Evolutionary conservation across 2,113 vertebrate species (phyloP).

Genomic region (Atherinomorus stipes): DNA sequence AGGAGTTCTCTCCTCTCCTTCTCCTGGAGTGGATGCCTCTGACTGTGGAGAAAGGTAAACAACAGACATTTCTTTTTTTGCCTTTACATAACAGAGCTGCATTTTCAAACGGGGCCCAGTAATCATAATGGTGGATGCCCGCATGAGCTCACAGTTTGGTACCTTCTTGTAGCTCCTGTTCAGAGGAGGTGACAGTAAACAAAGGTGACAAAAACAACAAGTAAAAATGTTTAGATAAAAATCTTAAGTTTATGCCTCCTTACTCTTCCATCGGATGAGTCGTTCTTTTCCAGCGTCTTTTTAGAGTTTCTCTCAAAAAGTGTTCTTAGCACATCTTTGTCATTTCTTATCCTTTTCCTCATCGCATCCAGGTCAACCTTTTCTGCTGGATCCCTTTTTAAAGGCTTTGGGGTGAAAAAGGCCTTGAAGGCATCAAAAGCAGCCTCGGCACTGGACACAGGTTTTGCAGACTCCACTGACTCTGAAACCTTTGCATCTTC

Average conservation of each 20-base stretch:
- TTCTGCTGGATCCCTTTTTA: constrained; percentile 86
- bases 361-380: constrained; percentile 85
- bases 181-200: not conserved
- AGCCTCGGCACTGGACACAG: constrained; percentile 83
- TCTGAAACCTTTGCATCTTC: constrained; percentile 29
- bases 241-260: not conserved
- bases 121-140: not conserved
- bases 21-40: constrained; percentile 68
- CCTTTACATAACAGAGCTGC: not conserved
- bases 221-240: not conserved
- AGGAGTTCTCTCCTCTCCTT: constrained; percentile 92
- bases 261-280: constrained; percentile 74
- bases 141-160: not conserved
- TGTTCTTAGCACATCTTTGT: constrained; percentile 88
- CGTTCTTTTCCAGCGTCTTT: constrained; percentile 70
- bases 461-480: constrained; percentile 15
- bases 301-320: constrained; percentile 88
- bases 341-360: constrained; percentile 87
- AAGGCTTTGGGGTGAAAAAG: constrained; percentile 88
- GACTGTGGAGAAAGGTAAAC: constrained; percentile 35
- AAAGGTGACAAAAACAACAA: not conserved
- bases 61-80: not conserved
- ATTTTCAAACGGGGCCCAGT: not conserved
- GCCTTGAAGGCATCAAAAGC: constrained; percentile 93
- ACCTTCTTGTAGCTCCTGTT: not conserved